These are phyloP conservation scores for Diachrysia chrysitis DNA, from an alignment of 2,888 invertebrate species.

Conservation along the genomic window DNA sequence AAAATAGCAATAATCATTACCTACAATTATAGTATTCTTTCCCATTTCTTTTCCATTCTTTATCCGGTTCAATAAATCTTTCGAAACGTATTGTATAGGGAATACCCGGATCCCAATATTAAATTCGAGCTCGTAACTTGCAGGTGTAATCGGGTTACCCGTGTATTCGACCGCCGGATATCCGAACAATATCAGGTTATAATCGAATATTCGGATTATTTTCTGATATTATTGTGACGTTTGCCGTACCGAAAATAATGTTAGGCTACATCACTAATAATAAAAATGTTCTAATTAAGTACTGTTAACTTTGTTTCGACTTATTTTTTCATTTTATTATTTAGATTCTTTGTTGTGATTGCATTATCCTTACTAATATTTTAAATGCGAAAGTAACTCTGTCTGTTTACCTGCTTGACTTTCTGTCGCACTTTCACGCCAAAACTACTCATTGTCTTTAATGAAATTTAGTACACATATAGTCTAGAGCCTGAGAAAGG, in stretches of 20 bases:
- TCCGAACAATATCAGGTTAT: conserved; percentile 18
- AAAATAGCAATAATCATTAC: not conserved
- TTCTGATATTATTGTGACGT: not conserved
- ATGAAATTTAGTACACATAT: too few relatives aligned
- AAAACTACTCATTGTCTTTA: too few relatives aligned
- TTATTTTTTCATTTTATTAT: too few relatives aligned
- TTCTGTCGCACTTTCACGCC: too few relatives aligned
- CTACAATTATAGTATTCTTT: not conserved
- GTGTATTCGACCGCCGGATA: conserved; percentile 14
- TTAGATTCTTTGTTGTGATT: too few relatives aligned
- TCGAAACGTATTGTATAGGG: not conserved
- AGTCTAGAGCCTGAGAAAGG: too few relatives aligned
- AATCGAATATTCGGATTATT: conserved; percentile 3
- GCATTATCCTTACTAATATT: too few relatives aligned
- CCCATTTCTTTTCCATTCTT: not conserved
- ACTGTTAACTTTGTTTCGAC: not conserved
- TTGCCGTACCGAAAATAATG: not conserved
- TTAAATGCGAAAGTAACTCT: too few relatives aligned
- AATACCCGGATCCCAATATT: conserved; percentile 3
- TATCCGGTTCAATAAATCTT: not conserved
- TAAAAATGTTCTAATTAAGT: not conserved
- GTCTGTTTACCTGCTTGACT: too few relatives aligned
- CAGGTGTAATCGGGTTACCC: conserved; percentile 17
- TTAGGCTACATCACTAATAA: not conserved
- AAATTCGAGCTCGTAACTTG: conserved; percentile 18